A percentile compares a stretch with the other conserved stretches of the same genome.
These are phyloP conservation scores for Thymelicus sylvestris DNA, from an alignment of 2,888 invertebrate species.

Conservation along the genomic window DNA sequence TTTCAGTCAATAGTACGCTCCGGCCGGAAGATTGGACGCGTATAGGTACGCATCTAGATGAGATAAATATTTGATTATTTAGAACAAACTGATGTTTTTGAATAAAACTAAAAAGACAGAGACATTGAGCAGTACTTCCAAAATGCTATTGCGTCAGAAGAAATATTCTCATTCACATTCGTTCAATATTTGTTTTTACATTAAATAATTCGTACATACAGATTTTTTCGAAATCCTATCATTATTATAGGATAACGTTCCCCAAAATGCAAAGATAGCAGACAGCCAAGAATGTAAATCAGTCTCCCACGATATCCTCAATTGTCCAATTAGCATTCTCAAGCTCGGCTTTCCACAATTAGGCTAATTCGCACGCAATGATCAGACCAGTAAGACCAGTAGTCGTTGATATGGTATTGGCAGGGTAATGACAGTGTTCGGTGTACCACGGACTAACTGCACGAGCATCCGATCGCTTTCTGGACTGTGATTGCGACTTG, in stretches of 20 bases:
- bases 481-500: constrained; percentile 8
- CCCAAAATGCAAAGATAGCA: constrained; percentile 16
- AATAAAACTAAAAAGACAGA: not conserved
- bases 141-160: no score
- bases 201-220: not conserved
- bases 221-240: not conserved
- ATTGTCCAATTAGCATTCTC: constrained; percentile 73
- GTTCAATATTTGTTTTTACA: no score
- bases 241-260: not conserved
- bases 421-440: constrained; percentile 67
- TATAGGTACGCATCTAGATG: not conserved
- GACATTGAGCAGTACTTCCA: no score
- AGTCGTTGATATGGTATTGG: constrained; percentile 68
- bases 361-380: constrained; percentile 73
- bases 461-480: constrained; percentile 34
- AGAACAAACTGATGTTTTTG: not conserved
- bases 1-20: constrained; percentile 22
- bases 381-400: constrained; percentile 72
- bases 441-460: constrained; percentile 61
- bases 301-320: constrained; percentile 53
- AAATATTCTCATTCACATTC: no score
- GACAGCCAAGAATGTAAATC: constrained; percentile 40
- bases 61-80: constrained; percentile 8
- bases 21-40: constrained; percentile 4
- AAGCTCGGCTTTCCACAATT: constrained; percentile 74